Evolutionary conservation across 2,797 vertebrate species (phyloP).

Genomic region (Brachyalestes nurse): DNA sequence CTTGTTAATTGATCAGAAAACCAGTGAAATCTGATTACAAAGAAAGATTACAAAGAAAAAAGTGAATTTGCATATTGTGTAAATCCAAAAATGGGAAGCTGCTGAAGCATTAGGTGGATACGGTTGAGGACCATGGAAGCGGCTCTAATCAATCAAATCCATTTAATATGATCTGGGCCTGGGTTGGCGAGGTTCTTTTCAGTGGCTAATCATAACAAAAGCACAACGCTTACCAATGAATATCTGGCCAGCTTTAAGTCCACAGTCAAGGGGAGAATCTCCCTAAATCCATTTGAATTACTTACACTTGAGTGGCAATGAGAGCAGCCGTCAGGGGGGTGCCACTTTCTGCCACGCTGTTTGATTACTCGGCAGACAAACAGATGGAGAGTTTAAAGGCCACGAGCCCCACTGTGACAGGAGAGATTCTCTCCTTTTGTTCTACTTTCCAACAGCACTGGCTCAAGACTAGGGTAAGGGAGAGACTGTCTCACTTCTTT

Average conservation of each 20-base stretch:
- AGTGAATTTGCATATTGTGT: background rate
- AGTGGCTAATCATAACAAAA: conserved; percentile 38
- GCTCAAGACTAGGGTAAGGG: conserved; percentile 26
- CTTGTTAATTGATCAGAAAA: background rate
- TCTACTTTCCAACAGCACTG: conserved; percentile 59
- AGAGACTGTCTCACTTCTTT: conserved; percentile 6
- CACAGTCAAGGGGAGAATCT: conserved; percentile 59
- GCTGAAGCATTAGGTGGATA: background rate
- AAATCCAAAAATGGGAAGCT: background rate
- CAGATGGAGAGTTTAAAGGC: conserved; percentile 88
- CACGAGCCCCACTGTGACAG: conserved; percentile 82
- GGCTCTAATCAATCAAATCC: conserved; percentile 11
- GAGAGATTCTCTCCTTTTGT: conserved; percentile 81
- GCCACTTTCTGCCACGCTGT: conserved; percentile 70
- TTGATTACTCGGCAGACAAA: conserved; percentile 72
- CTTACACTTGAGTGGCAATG: conserved; percentile 62
- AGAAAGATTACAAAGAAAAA: background rate
- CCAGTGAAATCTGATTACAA: background rate
- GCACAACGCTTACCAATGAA: conserved; percentile 36
- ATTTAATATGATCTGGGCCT: conserved; percentile 24
- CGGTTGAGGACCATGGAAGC: conserved; percentile 4
- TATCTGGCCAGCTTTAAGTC: conserved; percentile 38
- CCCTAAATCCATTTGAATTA: conserved; percentile 64
- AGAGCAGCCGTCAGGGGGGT: conserved; percentile 69
- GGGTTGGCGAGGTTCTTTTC: background rate